These are phyloP conservation scores for Aulostomus chinensis DNA, from an alignment of 2,797 vertebrate species.

Conservation along the genomic window DNA sequence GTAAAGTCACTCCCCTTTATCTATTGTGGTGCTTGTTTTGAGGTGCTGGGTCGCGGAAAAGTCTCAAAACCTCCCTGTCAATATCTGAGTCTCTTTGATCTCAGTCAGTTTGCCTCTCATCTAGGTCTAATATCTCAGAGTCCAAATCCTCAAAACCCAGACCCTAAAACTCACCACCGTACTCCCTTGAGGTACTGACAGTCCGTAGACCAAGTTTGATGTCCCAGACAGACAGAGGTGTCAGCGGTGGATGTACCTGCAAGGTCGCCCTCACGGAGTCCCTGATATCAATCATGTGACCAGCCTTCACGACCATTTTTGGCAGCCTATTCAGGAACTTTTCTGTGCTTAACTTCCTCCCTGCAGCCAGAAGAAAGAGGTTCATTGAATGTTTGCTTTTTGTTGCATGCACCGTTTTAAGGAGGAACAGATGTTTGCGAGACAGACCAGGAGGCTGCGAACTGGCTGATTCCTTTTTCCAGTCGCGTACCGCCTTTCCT, in stretches of 20 bases:
- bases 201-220: no score
- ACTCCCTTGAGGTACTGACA: no score
- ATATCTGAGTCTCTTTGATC: no score
- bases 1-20: no score
- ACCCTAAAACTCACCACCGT: no score
- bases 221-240: no score
- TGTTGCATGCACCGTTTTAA: not conserved
- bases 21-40: no score
- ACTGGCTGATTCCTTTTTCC: conserved; percentile 5
- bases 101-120: no score
- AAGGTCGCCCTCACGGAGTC: conserved; percentile 66
- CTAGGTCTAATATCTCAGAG: no score
- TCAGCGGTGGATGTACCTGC: conserved; percentile 74
- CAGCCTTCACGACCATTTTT: conserved; percentile 74
- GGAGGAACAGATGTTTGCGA: not conserved
- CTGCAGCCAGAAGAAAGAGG: conserved; percentile 53
- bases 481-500: conserved; percentile 71
- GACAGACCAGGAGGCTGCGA: conserved; percentile 33
- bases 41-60: no score
- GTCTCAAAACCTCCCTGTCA: no score
- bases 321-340: conserved; percentile 80
- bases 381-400: not conserved
- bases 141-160: no score
- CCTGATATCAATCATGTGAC: conserved; percentile 74
- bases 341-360: conserved; percentile 65